Evolutionary conservation across 2,888 invertebrate species (phyloP).

Genomic region (Luperina testacea): DNA sequence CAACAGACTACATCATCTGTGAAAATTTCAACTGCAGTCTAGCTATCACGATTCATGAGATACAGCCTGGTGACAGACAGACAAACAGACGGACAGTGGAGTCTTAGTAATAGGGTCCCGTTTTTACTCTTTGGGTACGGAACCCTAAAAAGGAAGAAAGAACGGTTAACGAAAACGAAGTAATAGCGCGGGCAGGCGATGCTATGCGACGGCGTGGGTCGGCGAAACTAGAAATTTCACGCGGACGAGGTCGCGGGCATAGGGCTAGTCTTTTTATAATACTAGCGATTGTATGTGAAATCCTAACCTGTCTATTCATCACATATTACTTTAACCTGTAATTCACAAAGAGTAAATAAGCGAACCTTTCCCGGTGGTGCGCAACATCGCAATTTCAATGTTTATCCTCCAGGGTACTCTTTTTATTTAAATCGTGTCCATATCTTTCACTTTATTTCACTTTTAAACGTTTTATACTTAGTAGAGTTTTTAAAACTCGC

Average conservation of each 20-base stretch:
- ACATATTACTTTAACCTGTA: constrained; percentile 13
- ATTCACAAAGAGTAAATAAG: constrained; percentile 18
- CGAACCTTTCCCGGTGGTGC: constrained; percentile 10
- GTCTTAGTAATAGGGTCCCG: no score
- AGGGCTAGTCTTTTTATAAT: constrained; percentile 11
- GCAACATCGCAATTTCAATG: constrained; percentile 46
- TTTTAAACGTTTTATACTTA: constrained; percentile 33
- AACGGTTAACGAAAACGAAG: neutral
- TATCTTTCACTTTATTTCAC: constrained; percentile 51
- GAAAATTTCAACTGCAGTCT: no score
- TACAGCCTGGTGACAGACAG: no score
- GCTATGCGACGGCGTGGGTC: neutral
- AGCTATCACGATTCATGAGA: no score
- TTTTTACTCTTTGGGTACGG: no score
- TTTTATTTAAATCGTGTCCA: constrained; percentile 48
- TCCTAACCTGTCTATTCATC: constrained; percentile 8
- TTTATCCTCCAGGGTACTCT: constrained; percentile 41
- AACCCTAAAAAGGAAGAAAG: neutral
- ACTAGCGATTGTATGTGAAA: neutral
- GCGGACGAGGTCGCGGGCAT: neutral
- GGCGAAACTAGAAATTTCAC: neutral
- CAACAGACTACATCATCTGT: no score
- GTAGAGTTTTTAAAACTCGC: constrained; percentile 46
- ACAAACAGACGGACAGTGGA: no score
- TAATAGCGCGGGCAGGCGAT: neutral